These are phyloP conservation scores for Pipistrellus pipistrellus DNA, from an alignment of 2,797 vertebrate genomes.

Conservation along the genomic window DNA sequence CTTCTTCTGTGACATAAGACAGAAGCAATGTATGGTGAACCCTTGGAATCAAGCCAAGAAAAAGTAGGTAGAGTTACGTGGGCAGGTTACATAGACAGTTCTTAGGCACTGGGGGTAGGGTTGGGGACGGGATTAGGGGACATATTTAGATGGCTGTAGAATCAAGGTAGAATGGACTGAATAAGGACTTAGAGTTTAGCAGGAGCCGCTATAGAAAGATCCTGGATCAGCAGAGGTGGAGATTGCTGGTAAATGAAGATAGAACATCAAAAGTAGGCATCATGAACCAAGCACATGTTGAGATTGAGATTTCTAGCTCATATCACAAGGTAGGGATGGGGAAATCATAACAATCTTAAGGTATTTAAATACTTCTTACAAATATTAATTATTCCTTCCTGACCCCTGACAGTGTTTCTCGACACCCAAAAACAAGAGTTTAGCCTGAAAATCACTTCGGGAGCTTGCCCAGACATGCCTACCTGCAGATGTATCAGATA, in stretches of 20 bases:
- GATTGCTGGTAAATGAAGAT: background rate
- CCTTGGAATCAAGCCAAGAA: conserved; percentile 56
- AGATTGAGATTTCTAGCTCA: conserved; percentile 49
- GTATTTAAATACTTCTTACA: background rate
- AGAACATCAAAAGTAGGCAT: background rate
- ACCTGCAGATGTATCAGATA: conserved; percentile 97
- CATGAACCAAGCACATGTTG: background rate
- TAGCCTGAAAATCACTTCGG: background rate
- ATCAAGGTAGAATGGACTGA: background rate
- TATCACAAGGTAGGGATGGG: background rate
- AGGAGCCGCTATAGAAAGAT: background rate
- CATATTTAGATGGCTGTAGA: background rate
- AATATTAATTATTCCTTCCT: conserved; percentile 26
- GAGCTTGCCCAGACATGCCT: conserved; percentile 61
- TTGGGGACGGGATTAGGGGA: no score
- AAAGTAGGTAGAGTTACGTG: conserved; percentile 53
- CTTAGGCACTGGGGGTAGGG: background rate
- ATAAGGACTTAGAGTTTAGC: background rate
- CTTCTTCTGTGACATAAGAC: background rate
- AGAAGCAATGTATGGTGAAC: background rate
- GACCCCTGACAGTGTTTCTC: background rate
- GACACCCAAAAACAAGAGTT: conserved; percentile 3
- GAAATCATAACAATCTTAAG: conserved; percentile 22
- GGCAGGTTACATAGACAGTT: background rate
- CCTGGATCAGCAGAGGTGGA: background rate